These are phyloP conservation scores for Lophotriccus pileatus DNA, from an alignment of 2,797 vertebrate genomes.

Conservation along the genomic window DNA sequence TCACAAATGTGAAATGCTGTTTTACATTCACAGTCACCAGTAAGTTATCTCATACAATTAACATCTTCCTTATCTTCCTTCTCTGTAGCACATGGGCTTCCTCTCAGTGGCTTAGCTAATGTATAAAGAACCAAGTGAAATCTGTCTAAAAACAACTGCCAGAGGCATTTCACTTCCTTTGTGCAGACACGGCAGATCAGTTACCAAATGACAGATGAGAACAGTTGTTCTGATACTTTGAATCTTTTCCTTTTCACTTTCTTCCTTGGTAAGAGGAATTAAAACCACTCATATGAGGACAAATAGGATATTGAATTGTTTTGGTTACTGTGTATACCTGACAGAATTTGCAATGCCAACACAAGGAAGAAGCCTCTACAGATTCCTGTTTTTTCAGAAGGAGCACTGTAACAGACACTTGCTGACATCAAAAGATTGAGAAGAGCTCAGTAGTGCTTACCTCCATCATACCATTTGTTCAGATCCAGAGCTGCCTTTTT, in stretches of 20 bases:
- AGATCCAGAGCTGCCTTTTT: neutral
- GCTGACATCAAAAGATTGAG: neutral
- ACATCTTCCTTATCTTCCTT: constrained; percentile 4
- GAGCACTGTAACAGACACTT: neutral
- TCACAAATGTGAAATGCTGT: neutral
- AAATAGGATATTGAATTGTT: neutral
- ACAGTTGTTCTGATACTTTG: neutral
- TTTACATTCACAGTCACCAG: constrained; percentile 5
- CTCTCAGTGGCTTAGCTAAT: neutral
- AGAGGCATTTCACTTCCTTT: neutral
- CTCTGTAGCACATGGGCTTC: neutral
- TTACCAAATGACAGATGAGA: neutral
- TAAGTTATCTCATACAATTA: neutral
- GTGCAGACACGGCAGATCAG: neutral
- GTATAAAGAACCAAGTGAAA: neutral
- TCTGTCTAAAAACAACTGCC: neutral
- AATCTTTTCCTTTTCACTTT: neutral
- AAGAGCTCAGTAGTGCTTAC: neutral
- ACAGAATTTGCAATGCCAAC: neutral
- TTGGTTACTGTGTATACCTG: neutral
- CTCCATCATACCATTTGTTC: neutral
- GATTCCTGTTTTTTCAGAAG: neutral
- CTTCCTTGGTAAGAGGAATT: neutral
- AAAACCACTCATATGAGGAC: neutral
- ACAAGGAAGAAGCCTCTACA: neutral